These are phyloP conservation scores for Nematolebias whitei DNA, from an alignment of 2,113 vertebrate species.

Conservation along the genomic window DNA sequence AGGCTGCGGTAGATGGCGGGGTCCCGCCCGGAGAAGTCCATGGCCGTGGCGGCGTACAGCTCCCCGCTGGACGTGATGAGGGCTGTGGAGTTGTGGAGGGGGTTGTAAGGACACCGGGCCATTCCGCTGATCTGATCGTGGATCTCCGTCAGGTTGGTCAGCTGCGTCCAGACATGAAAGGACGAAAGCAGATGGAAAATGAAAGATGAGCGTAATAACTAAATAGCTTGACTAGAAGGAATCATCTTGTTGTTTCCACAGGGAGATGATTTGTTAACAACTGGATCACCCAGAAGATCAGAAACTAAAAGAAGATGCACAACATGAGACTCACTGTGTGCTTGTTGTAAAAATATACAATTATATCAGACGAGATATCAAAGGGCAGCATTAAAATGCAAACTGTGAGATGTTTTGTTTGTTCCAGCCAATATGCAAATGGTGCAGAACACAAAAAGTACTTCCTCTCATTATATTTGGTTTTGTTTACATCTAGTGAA, in stretches of 20 bases:
- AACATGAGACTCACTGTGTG: conserved; percentile 10
- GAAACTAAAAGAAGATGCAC: conserved; percentile 6
- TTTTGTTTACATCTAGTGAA: conserved; percentile 60
- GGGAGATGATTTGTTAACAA: conserved; percentile 11
- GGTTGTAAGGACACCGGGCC: conserved; percentile 97
- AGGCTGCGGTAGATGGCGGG: conserved; percentile 97
- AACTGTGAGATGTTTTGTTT: conserved; percentile 61
- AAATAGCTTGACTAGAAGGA: conserved; percentile 5
- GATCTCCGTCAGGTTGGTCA: conserved; percentile 92
- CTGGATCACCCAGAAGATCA: neutral
- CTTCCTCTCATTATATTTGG: conserved; percentile 66
- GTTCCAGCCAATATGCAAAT: conserved; percentile 65
- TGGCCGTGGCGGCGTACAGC: conserved; percentile 94
- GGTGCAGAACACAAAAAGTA: conserved; percentile 29
- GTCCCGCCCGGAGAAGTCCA: conserved; percentile 97
- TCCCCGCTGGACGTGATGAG: conserved; percentile 93
- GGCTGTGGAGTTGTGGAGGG: conserved; percentile 97
- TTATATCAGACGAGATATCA: conserved; percentile 38
- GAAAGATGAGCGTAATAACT: neutral
- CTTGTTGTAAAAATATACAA: conserved; percentile 17
- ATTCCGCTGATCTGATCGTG: conserved; percentile 98
- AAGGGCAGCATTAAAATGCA: conserved; percentile 65
- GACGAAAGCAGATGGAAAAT: neutral
- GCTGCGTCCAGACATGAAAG: conserved; percentile 63
- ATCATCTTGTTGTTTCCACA: neutral